Percentiles rank a stretch among this genome's conserved stretches.
Conservation (phyloP, 2,797 vertebrate genomes). For the Tadarida brasiliensis region DNA sequence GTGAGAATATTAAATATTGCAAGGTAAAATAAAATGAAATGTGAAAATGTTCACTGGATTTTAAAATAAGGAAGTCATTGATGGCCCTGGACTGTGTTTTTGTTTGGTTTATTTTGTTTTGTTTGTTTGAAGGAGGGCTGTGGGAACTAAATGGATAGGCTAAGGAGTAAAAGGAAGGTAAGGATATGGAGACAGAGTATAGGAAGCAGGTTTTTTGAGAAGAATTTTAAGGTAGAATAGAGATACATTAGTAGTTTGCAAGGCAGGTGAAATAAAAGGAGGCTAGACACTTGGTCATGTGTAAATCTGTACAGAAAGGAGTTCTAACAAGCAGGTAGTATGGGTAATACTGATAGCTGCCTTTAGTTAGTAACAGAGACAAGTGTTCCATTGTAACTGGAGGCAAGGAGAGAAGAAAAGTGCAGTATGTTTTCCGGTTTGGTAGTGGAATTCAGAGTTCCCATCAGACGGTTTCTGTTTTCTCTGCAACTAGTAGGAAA, state of each 20-base stretch:
- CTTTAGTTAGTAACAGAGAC: neutral
- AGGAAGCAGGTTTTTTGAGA: neutral
- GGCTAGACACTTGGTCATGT: neutral
- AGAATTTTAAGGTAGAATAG: neutral
- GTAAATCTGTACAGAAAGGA: neutral
- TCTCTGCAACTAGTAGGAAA: neutral
- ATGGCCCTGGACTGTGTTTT: neutral
- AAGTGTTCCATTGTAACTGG: neutral
- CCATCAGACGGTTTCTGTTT: neutral
- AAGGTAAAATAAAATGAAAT: neutral
- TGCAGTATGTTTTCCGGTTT: neutral
- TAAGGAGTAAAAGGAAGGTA: neutral
- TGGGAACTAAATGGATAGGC: neutral
- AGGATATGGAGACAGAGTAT: neutral
- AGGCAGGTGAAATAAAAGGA: neutral
- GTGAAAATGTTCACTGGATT: neutral
- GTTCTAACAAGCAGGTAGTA: neutral
- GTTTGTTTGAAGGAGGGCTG: neutral
- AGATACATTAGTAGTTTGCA: neutral
- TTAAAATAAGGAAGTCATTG: neutral
- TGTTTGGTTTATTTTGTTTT: neutral
- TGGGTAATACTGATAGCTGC: neutral
- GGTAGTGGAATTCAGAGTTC: neutral
- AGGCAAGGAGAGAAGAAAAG: neutral
- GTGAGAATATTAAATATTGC: neutral